These are phyloP conservation scores for Lycia hirtaria DNA, from an alignment of 2,888 invertebrate species.

Conservation along the genomic window DNA sequence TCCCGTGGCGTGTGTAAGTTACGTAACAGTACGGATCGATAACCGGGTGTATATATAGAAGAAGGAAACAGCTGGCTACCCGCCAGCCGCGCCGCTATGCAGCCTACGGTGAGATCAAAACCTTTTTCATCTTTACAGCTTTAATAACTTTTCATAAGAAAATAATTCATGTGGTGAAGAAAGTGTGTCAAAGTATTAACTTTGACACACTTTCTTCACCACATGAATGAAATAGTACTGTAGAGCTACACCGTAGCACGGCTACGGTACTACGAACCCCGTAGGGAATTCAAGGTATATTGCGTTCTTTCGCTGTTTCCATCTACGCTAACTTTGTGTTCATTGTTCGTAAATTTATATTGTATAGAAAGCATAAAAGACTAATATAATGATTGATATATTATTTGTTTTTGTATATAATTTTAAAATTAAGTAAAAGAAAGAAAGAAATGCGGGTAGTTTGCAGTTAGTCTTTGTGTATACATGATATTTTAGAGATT, in stretches of 20 bases:
- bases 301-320: neutral
- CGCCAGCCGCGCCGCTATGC: conserved; percentile 78
- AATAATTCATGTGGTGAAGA: neutral
- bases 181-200: no score
- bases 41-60: conserved; percentile 80
- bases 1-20: conserved; percentile 68
- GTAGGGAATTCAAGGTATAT: neutral
- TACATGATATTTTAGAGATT: no score
- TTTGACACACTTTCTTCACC: no score
- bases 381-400: no score
- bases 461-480: no score
- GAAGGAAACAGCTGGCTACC: conserved; percentile 79
- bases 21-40: conserved; percentile 82
- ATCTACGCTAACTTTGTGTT: no score
- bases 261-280: conserved; percentile 5
- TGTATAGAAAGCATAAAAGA: no score
- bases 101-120: conserved; percentile 71
- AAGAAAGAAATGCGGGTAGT: no score
- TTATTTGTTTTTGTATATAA: no score
- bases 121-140: conserved; percentile 18
- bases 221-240: neutral
- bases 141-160: neutral
- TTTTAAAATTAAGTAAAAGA: no score
- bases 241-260: conserved; percentile 17
- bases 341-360: no score